Evolutionary conservation across 2,888 invertebrate genomes (phyloP).

Genomic region (Mycalesis mineus): DNA sequence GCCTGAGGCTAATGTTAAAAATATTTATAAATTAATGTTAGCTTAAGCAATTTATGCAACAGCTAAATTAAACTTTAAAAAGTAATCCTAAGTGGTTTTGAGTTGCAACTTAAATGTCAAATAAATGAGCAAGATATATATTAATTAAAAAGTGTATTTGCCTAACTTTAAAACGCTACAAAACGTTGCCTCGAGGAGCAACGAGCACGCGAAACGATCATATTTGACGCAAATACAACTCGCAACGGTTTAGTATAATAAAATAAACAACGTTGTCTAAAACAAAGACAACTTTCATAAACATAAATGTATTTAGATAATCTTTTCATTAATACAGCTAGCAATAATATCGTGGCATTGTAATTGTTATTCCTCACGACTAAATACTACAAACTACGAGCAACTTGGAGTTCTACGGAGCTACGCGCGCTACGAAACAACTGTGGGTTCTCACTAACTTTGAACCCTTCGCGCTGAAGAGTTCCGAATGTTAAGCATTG

Average conservation of each 20-base stretch:
- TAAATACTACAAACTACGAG: slow-evolving; percentile 8
- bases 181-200: slow-evolving; percentile 1
- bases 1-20: too few species aligned
- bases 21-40: too few species aligned
- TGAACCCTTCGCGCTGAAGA: neutral
- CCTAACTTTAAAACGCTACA: neutral
- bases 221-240: slow-evolving; percentile 8
- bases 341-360: slow-evolving; percentile 8
- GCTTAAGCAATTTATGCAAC: too few species aligned
- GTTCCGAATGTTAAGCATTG: neutral
- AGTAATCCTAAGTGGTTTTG: too few species aligned
- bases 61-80: too few species aligned
- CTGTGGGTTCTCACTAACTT: slow-evolving; percentile 1
- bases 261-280: slow-evolving; percentile 10
- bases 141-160: neutral
- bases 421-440: slow-evolving; percentile 42
- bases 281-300: slow-evolving; percentile 14
- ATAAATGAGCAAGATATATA: neutral
- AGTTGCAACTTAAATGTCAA: neutral
- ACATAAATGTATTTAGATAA: slow-evolving; percentile 12
- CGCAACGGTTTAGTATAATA: slow-evolving; percentile 2
- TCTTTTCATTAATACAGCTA: slow-evolving; percentile 14
- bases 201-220: slow-evolving; percentile 9
- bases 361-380: slow-evolving; percentile 13
- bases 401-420: slow-evolving; percentile 32